A percentile compares a stretch with the other conserved stretches of the same genome.
Conservation (phyloP, 2,113 vertebrate species). For the Bubo scandiacus region DNA sequence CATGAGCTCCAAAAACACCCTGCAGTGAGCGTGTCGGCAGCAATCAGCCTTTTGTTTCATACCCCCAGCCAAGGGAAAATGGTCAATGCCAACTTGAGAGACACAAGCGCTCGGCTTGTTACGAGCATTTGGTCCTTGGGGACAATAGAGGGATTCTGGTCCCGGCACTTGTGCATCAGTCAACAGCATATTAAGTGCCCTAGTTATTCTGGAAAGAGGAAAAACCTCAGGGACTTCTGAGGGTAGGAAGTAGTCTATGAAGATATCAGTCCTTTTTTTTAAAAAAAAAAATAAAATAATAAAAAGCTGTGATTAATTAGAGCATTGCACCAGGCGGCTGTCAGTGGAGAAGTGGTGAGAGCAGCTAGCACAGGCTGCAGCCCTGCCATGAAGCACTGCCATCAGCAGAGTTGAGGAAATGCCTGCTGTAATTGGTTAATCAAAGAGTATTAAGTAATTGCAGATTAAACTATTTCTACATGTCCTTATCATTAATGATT, state of each 20-base stretch:
- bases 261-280: not conserved
- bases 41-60: not conserved
- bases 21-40: not conserved
- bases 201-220: slow-evolving; percentile 23
- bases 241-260: not conserved
- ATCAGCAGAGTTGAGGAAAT: slow-evolving; percentile 1
- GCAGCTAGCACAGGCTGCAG: not conserved
- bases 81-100: slow-evolving; percentile 23
- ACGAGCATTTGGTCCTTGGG: not conserved
- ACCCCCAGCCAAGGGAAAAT: not conserved
- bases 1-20: not conserved
- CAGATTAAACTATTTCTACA: slow-evolving; percentile 48
- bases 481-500: slow-evolving; percentile 40
- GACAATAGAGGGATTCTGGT: slow-evolving; percentile 49
- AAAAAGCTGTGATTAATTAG: not conserved
- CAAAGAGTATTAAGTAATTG: slow-evolving; percentile 16
- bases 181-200: not conserved
- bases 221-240: not conserved
- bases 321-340: not conserved
- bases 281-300: not conserved
- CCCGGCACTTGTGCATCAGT: not conserved
- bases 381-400: not conserved
- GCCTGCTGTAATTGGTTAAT: slow-evolving; percentile 15
- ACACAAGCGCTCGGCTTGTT: not conserved
- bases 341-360: not conserved